Evolutionary conservation across 2,797 vertebrate genomes (phyloP), one percentile per base, ranked within the genome.

Genomic region (Sebastes aleutianus): DNA sequence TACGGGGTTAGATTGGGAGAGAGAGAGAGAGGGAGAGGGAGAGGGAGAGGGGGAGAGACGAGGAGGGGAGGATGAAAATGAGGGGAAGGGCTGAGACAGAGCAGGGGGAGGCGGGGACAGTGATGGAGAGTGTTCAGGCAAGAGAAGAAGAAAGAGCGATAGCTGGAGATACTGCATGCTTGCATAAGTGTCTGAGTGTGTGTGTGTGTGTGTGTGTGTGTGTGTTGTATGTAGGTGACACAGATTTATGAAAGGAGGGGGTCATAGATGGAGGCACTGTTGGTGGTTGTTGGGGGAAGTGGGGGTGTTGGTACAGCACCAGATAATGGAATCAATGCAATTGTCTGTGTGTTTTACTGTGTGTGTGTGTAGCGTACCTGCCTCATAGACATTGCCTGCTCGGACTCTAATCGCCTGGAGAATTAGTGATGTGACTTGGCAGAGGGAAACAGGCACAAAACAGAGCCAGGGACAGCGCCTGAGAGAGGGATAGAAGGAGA

Each of bases 361-460:
- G 67, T 80, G 75, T 76, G 72, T 72, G 85, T 81, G 82, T 24
- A 27, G 88, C 76, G 78, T 93, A 92, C 93, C 91, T 94, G 93
- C 89, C 87, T 91, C 86, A 82, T 87, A 89, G 80, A 85, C 86
- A 78, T 76, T 88, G 91, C 88, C 85, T 85, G 90, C 85, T 93
- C 64, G 83, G 91, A 93, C 93, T 91, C 84, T 90, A 92, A 93
- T 91, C 88, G 92, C 91, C 88, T 80, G 90, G 92, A 94, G 94
- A 93, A 94, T 94, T 91, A 93, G 91, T 88, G 91, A 91, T 94
- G 92, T 92, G 93, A 91, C 93, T 94, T 95, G 93, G 93, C 92
- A 92, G 84, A 91, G 91, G 85, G 89, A 91, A 90, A 87, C 88
- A 81, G 88, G 85, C 91, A 91, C 84, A 81, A 82, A 84, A 78